Conservation (phyloP, 2,888 invertebrate species). For the Andrena fulva region DNA sequence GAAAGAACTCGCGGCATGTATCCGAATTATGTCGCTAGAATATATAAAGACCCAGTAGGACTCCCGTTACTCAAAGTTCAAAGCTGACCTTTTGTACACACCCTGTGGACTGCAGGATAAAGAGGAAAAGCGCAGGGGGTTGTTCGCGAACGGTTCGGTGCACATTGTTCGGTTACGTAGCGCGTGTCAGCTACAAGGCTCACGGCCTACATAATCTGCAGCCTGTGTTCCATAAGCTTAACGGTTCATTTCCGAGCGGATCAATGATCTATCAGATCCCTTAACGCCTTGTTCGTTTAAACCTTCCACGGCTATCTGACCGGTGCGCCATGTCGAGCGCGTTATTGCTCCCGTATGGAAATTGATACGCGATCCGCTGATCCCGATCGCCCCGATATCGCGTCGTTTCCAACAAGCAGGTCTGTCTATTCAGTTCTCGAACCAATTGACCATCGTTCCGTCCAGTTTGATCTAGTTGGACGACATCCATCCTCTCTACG, state of each 20-base stretch:
- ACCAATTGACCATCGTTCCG: neutral
- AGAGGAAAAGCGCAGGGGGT: neutral
- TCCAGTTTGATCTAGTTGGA: neutral
- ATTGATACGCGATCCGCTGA: constrained; percentile 23
- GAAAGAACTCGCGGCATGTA: too few species aligned
- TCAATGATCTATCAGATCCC: constrained; percentile 52
- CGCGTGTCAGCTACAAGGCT: constrained; percentile 55
- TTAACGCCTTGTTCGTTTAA: constrained; percentile 52
- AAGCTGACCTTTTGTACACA: constrained; percentile 19
- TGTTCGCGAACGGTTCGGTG: constrained; percentile 45
- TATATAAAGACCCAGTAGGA: too few species aligned
- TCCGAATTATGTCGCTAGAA: too few species aligned
- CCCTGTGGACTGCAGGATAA: neutral
- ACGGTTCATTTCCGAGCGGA: constrained; percentile 55
- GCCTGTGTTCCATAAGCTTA: constrained; percentile 40
- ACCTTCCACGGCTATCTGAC: constrained; percentile 32
- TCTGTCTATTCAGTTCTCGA: neutral
- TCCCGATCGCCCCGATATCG: neutral
- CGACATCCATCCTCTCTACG: neutral
- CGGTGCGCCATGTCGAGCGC: constrained; percentile 32
- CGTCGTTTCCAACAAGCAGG: neutral
- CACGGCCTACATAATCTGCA: constrained; percentile 35
- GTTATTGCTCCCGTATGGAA: constrained; percentile 29
- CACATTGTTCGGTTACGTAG: constrained; percentile 56
- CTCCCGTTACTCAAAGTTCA: neutral